phyloP scores from a whole-genome alignment of 92 coral and sea anemone species.

The Palythoa caribaeorum region DNA sequence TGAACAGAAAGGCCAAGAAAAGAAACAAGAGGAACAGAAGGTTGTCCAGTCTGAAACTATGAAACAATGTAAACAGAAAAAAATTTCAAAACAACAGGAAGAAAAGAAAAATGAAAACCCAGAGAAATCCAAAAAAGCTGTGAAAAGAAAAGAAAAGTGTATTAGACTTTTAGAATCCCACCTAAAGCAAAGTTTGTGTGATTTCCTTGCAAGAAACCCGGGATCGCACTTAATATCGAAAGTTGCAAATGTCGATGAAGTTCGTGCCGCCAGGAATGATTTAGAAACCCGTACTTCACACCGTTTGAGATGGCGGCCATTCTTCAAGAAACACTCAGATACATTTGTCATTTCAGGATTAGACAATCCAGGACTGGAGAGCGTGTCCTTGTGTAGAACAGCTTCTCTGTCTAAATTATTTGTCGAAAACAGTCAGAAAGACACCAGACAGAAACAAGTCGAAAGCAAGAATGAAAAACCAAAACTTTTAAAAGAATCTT shows the following conservation, averaged over 20 bases:
- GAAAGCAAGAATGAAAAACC: background rate
- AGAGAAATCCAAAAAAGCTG: background rate
- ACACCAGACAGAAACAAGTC: background rate
- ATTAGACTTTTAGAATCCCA: background rate
- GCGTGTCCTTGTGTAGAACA: conserved; percentile 2
- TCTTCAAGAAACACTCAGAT: conserved; percentile 14
- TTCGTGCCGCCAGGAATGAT: background rate
- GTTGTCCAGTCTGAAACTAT: background rate
- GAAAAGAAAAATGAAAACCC: background rate
- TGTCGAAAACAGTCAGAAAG: background rate
- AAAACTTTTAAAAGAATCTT: background rate
- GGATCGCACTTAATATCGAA: background rate
- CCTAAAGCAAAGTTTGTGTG: background rate
- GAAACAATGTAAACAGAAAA: background rate
- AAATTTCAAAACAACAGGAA: no score
- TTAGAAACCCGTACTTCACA: background rate
- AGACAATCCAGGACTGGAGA: background rate
- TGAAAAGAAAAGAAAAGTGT: background rate
- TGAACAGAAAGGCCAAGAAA: no score
- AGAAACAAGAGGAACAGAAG: background rate
- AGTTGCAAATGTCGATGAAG: background rate
- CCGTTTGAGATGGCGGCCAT: conserved; percentile 22
- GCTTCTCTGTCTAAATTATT: background rate
- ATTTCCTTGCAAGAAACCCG: background rate
- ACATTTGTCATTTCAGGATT: conserved; percentile 10